Evolutionary conservation across 1,140 invertebrate genomes (phyloP), one percentile per base, ranked within the genome.

Genomic region (Acromyrmex echinatior): DNA sequence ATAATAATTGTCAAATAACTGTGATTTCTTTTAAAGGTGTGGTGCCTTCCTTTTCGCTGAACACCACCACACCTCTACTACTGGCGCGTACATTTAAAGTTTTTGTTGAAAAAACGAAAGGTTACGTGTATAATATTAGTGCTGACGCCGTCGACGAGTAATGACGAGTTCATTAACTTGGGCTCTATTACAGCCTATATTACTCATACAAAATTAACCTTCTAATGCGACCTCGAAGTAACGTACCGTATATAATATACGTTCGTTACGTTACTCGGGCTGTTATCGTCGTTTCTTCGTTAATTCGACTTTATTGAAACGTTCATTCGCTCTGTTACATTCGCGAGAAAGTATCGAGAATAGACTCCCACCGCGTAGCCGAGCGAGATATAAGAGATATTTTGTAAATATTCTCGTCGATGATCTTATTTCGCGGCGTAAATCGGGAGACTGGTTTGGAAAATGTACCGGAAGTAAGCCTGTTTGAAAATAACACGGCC

Each of bases 391-490:
- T 12, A 6, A n/a, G 7, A n/a, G n/a, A 12, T 7, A 3, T 73
- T 80, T 28, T 21, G 62, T 68, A 53, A 49, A 49, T 31, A 51
- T 45, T 1, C 45, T 2, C 53, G 18, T 16, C 35, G 31, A 21
- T 49, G 7, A 63, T 78, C 56, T 63, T n/a, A 25, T 18, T 49
- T 65, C 45, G 60, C 28, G 5, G 1, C 16, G 14, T 39, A 71
- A 56, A 71, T 31, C 21, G 65, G 35, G 49, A 70, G 31, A 81
- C 66, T 81, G 65, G 66, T 58, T 71, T 5, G 66, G 78, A 81
- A 71, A 56, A 58, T 71, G 78, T 81, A 70, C 78, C 78, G 78
- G 78, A 81, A 81, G 65, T 81, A 56, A 53, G 78, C 65, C 49
- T n/a, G 78, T 56, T 81, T 63, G 65, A 81, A 81, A 81, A 81